A percentile compares a stretch with the other conserved stretches of the same genome.
Conservation (phyloP, 2,113 vertebrate genomes). For the Vombatus ursinus region DNA sequence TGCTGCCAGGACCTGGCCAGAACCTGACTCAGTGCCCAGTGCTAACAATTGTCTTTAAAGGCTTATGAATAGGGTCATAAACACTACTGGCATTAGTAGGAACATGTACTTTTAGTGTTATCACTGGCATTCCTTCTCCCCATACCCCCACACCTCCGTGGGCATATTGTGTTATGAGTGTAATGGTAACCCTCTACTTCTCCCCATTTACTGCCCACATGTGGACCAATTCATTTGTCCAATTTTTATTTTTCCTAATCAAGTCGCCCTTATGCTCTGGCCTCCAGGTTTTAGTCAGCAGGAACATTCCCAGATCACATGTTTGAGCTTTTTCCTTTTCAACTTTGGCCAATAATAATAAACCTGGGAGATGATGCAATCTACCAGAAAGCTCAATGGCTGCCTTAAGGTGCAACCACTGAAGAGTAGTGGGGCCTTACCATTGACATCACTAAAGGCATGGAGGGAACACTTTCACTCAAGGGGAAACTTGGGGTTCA, state of each 20-base stretch:
- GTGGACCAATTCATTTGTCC: slow-evolving; percentile 66
- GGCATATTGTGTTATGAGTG: not conserved
- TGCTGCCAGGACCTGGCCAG: slow-evolving; percentile 68
- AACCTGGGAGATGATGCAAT: slow-evolving; percentile 27
- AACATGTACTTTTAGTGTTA: slow-evolving; percentile 58
- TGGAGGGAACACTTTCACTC: not conserved
- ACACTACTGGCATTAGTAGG: slow-evolving; percentile 62
- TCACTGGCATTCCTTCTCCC: not conserved
- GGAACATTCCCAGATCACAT: slow-evolving; percentile 68
- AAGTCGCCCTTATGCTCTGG: slow-evolving; percentile 64
- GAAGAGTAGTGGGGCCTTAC: not conserved
- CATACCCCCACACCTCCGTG: slow-evolving; percentile 9
- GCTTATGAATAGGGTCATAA: slow-evolving; percentile 76
- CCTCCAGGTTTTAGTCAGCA: slow-evolving; percentile 68
- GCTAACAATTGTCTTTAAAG: slow-evolving; percentile 78
- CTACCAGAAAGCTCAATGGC: slow-evolving; percentile 37
- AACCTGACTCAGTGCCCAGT: slow-evolving; percentile 66
- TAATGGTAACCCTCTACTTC: slow-evolving; percentile 31
- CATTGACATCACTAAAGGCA: not conserved
- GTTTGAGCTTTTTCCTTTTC: slow-evolving; percentile 56
- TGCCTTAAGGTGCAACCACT: not conserved
- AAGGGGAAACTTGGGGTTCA: not conserved
- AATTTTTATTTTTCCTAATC: slow-evolving; percentile 74
- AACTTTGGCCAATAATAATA: slow-evolving; percentile 55
- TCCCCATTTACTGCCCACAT: not conserved